phyloP scores from a whole-genome alignment of 2,113 vertebrate genomes.

The Onychorhynchus coronatus region DNA sequence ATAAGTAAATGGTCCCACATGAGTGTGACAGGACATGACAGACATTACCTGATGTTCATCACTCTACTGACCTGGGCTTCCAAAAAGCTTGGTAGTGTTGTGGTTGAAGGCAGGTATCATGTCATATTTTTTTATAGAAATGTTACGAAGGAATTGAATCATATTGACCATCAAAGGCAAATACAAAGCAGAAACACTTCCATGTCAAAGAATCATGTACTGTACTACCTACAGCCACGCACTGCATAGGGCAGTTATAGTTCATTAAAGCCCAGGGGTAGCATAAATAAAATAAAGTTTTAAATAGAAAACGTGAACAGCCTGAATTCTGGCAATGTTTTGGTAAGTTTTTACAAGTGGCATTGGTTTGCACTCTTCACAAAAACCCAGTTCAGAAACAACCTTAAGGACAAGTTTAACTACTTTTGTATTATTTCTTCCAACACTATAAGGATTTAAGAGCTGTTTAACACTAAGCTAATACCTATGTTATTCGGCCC shows the following conservation, averaged over 20 bases:
- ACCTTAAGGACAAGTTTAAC: not conserved
- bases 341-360: not conserved
- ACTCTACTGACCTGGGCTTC: not conserved
- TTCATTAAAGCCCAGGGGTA: conserved; percentile 1
- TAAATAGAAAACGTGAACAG: conserved; percentile 32
- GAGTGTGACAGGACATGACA: not conserved
- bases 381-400: not conserved
- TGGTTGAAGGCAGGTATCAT: not conserved
- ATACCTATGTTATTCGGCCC: not conserved
- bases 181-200: not conserved
- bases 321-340: not conserved
- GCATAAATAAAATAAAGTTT: not conserved
- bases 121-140: not conserved
- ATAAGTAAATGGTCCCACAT: not conserved
- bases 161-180: not conserved
- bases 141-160: not conserved
- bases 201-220: not conserved
- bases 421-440: not conserved
- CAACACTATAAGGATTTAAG: not conserved
- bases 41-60: not conserved
- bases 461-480: not conserved
- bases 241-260: not conserved
- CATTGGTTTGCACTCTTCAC: not conserved
- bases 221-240: conserved; percentile 9
- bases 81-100: not conserved